Evolutionary conservation across 2,888 invertebrate species (phyloP).

Genomic region (Orthosia gracilis): DNA sequence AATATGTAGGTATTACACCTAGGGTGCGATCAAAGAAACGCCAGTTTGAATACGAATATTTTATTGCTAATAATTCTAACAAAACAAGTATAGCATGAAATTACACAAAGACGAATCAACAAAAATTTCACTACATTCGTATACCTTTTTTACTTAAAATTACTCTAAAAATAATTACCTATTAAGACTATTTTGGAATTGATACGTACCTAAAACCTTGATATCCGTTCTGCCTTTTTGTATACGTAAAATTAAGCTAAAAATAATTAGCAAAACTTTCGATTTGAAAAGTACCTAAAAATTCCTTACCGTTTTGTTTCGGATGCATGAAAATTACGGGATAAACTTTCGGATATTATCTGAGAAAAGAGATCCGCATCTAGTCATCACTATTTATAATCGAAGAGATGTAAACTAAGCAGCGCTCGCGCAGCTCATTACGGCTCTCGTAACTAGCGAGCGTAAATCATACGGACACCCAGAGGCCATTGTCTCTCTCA

Average conservation of each 20-base stretch:
- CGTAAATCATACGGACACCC: slow-evolving; percentile 88
- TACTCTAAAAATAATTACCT: not conserved
- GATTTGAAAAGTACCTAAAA: not conserved
- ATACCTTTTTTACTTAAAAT: slow-evolving; percentile 30
- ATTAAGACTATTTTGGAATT: not conserved
- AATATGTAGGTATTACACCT: not conserved
- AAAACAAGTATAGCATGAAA: slow-evolving; percentile 33
- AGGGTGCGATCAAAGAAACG: slow-evolving; percentile 52
- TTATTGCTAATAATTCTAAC: slow-evolving; percentile 54
- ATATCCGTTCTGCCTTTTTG: not conserved
- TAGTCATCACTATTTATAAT: slow-evolving; percentile 73
- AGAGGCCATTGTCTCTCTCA: slow-evolving; percentile 84
- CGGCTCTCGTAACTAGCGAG: slow-evolving; percentile 84
- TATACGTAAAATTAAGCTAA: slow-evolving; percentile 1
- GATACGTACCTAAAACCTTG: not conserved
- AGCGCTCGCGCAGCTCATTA: slow-evolving; percentile 88
- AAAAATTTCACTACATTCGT: slow-evolving; percentile 32
- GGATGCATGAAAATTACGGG: too few relatives aligned
- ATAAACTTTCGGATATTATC: slow-evolving; percentile 20
- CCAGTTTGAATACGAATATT: slow-evolving; percentile 41
- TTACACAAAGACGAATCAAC: slow-evolving; percentile 14
- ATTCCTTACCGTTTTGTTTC: not conserved
- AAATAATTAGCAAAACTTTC: not conserved
- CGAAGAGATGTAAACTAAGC: slow-evolving; percentile 76
- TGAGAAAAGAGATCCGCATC: slow-evolving; percentile 46